Evolutionary conservation across 2,888 invertebrate genomes (phyloP).

Genomic region (Xestia rhomboidea): DNA sequence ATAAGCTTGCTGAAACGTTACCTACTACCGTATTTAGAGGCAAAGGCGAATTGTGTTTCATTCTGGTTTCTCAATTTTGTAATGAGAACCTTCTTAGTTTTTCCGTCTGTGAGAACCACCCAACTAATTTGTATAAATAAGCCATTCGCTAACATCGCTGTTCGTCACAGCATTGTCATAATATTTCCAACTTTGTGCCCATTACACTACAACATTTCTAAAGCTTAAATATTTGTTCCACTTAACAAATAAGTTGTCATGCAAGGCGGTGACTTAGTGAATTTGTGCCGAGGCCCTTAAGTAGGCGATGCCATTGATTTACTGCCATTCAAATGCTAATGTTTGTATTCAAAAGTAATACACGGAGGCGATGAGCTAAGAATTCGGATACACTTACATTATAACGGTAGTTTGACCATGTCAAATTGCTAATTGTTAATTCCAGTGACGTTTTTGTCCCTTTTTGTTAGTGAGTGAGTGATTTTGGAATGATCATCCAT

Average conservation of each 20-base stretch:
- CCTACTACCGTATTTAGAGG: not conserved
- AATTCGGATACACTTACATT: slow-evolving; percentile 70
- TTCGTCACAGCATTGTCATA: slow-evolving; percentile 42
- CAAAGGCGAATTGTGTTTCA: not conserved
- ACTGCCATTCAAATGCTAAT: slow-evolving; percentile 68
- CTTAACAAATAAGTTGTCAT: slow-evolving; percentile 61
- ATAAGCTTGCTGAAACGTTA: too few species aligned
- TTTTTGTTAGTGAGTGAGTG: slow-evolving; percentile 53
- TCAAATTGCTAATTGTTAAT: slow-evolving; percentile 72
- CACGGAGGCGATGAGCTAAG: slow-evolving; percentile 65
- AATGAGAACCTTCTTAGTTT: not conserved
- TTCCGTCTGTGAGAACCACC: slow-evolving; percentile 26
- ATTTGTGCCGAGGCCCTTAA: slow-evolving; percentile 62
- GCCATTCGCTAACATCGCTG: slow-evolving; percentile 26
- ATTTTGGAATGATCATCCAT: slow-evolving; percentile 10
- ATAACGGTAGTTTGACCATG: slow-evolving; percentile 73
- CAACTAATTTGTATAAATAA: slow-evolving; percentile 42
- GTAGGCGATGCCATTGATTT: slow-evolving; percentile 59
- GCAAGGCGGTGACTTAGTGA: slow-evolving; percentile 49
- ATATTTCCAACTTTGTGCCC: slow-evolving; percentile 43
- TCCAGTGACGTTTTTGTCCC: slow-evolving; percentile 72
- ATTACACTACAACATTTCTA: slow-evolving; percentile 35
- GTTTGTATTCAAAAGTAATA: slow-evolving; percentile 65
- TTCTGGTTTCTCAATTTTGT: slow-evolving; percentile 9
- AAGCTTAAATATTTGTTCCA: slow-evolving; percentile 61